Evolutionary conservation across 1,140 invertebrate species (phyloP).

Genomic region (Tetranychus urticae): DNA sequence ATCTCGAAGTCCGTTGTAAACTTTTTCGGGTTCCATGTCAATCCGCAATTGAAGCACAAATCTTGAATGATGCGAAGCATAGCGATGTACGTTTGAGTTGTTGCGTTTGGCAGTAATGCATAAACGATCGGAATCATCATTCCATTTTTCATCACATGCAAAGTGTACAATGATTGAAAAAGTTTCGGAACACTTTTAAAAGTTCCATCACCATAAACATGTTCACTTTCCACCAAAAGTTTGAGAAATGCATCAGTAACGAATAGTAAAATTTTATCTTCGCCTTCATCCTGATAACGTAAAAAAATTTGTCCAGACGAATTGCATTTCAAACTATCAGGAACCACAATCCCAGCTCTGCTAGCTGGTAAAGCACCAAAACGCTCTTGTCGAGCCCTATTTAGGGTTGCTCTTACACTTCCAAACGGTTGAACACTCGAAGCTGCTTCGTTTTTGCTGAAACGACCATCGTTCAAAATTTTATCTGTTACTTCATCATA

Average conservation of each 20-base stretch:
- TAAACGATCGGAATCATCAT: neutral
- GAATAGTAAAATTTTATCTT: neutral
- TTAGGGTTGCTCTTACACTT: neutral
- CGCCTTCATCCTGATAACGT: neutral
- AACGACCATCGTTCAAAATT: neutral
- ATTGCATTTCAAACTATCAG: neutral
- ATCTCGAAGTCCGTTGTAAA: too few relatives aligned
- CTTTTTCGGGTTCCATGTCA: neutral
- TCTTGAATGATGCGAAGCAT: neutral
- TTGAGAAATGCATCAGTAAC: neutral
- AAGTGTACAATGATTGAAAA: neutral
- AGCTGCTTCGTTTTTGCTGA: neutral
- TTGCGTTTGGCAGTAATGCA: too few relatives aligned
- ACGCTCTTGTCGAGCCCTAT: neutral
- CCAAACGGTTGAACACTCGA: neutral
- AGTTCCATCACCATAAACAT: constrained; percentile 2
- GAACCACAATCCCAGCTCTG: neutral
- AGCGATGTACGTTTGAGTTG: neutral
- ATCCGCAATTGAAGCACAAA: neutral
- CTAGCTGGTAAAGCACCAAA: neutral
- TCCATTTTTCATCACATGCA: neutral
- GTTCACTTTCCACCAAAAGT: neutral
- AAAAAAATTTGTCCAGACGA: neutral
- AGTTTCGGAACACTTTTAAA: neutral
- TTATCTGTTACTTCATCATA: neutral